Evolutionary conservation across 1,140 invertebrate species (phyloP), one percentile per base, ranked within the genome.

Genomic region (Drosophila arizonae): DNA sequence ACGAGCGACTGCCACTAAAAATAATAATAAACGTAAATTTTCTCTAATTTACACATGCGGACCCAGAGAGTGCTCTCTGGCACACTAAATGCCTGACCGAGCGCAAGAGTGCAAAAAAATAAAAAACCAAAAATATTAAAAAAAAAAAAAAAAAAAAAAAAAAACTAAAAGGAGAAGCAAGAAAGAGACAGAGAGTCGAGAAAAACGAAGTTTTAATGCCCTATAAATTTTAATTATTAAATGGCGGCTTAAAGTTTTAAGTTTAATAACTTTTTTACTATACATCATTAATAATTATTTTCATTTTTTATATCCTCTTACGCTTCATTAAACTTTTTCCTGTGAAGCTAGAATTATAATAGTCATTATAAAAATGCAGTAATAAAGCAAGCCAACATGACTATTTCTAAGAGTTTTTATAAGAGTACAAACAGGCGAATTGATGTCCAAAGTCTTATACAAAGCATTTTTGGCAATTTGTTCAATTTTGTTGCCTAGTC

Each of bases 21-120:
- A 86, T 87, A 86, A 87, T 87, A 87, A 87, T 87, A 84, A 87
- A 88, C 84, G 84, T 87, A 87, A 87, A 87, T 87, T 87, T 87
- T 87, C 70, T 79, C 76, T 88, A 84, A 87, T 87, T 87, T 87
- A 87, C 82, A 75, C 69, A 76, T 64, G 75, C 63, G 63, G 58
- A 79, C 24, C 70, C 54, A 61, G 72, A 43, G 73, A 30, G 76
- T 28, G 26, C 50, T 60, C 50, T 60, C 63, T 36, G 30, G 55
- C 52, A 71, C 45, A 45, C 24, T 30, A 30, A 21, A 60, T 45
- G 41, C 36, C 36, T 39, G 11, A 17, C 9, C 33, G 28, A 36
- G 30, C 30, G 17, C 17, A 46, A 9, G 43, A 46, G 4, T 55
- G 36, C 30, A n/a, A 30, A 57, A 26, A 4, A 21, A 26, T 2